Conservation (phyloP, 30 jellyfish, hydroid and myxozoan genomes). For the Pseudorhiza aurosa region DNA sequence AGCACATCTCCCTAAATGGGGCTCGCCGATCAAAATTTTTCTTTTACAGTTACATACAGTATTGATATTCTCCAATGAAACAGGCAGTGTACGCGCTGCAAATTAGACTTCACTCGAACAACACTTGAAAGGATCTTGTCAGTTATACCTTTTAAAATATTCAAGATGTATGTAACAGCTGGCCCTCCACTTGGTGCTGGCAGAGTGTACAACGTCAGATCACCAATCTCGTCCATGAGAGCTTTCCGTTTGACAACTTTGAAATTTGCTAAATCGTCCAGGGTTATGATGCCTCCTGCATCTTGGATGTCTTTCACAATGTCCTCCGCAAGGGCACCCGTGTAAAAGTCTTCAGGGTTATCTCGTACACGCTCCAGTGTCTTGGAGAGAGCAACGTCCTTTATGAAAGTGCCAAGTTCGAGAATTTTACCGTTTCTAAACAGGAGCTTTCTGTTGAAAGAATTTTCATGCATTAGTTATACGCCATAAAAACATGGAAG, state of each 20-base stretch:
- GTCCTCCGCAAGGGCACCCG: conserved; percentile 98
- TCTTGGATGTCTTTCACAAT: conserved; percentile 97
- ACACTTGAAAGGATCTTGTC: not conserved
- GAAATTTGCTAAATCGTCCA: conserved; percentile 97
- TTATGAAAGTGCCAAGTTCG: conserved; percentile 82
- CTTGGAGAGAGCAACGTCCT: conserved; percentile 74
- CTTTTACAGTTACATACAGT: too few species aligned
- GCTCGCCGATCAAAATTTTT: too few species aligned
- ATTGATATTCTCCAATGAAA: too few species aligned
- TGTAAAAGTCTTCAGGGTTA: conserved; percentile 95
- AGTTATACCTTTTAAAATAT: conserved; percentile 87
- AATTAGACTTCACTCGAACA: too few species aligned
- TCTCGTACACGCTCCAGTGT: conserved; percentile 82
- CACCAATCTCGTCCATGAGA: conserved; percentile 90
- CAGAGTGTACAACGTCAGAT: conserved; percentile 79
- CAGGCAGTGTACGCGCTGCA: too few species aligned
- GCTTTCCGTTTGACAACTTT: conserved; percentile 85
- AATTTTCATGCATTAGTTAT: not conserved
- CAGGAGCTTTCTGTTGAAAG: conserved; percentile 67
- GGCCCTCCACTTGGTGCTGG: conserved; percentile 99
- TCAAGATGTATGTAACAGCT: conserved; percentile 77
- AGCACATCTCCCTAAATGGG: too few species aligned
- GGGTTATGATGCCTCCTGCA: conserved; percentile 94
- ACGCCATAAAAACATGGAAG: too few species aligned
- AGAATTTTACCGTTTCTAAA: conserved; percentile 78